These are phyloP conservation scores for Harmothoe impar DNA, from an alignment of 2,888 invertebrate species.

Conservation along the genomic window DNA sequence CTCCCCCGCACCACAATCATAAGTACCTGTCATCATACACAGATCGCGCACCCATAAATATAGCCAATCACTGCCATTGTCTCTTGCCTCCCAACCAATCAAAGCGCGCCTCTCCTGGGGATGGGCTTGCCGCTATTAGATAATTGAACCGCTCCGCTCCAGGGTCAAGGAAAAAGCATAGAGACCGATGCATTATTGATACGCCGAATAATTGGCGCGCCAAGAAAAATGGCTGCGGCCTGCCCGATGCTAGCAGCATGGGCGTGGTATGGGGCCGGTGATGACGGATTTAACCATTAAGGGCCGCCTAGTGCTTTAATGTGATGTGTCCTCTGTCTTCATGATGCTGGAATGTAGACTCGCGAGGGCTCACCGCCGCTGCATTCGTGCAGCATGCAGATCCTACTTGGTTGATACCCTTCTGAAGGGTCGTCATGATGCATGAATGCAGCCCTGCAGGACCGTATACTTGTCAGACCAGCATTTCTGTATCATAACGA, in stretches of 20 bases:
- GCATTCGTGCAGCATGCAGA: no score
- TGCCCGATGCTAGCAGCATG: background rate
- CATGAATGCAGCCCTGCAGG: no score
- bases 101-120: conserved; percentile 40
- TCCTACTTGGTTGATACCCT: no score
- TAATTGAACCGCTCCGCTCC: conserved; percentile 24
- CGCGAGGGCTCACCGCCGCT: no score
- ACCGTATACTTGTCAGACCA: no score
- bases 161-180: background rate
- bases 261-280: background rate
- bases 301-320: no score
- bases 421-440: no score
- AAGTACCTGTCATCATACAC: conserved; percentile 8
- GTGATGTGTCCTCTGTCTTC: no score
- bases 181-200: conserved; percentile 54
- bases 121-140: conserved; percentile 43
- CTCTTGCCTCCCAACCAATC: conserved; percentile 53
- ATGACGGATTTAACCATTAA: no score
- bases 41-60: conserved; percentile 32
- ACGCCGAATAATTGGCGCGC: conserved; percentile 40
- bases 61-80: conserved; percentile 60
- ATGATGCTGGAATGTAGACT: no score
- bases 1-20: background rate
- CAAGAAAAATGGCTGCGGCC: background rate
- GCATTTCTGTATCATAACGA: no score